Evolutionary conservation across 2,797 vertebrate species (phyloP).

Genomic region (Brachyalestes nurse): DNA sequence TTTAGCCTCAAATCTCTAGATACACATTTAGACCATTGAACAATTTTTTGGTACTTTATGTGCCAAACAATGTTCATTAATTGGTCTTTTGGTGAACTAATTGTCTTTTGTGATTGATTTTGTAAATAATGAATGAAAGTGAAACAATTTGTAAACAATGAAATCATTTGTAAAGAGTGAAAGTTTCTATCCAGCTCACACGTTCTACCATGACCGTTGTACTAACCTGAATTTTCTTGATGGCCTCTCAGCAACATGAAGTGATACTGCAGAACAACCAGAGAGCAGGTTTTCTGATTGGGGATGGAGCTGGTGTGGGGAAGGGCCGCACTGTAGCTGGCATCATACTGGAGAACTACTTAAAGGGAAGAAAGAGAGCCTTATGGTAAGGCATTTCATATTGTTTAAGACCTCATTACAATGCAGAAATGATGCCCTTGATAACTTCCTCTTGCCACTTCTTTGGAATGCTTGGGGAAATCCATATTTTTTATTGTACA

Average conservation of each 20-base stretch:
- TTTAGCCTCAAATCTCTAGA: background rate
- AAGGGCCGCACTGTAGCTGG: slow-evolving; percentile 96
- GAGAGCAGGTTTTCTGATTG: slow-evolving; percentile 94
- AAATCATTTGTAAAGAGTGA: background rate
- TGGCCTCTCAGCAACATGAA: slow-evolving; percentile 89
- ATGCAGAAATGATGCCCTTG: background rate
- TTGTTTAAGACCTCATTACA: background rate
- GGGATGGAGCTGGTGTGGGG: slow-evolving; percentile 94
- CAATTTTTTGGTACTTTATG: no score
- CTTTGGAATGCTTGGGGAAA: no score
- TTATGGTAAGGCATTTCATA: slow-evolving; percentile 84
- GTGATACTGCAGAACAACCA: slow-evolving; percentile 92
- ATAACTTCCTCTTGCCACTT: background rate
- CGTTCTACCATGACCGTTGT: slow-evolving; percentile 2
- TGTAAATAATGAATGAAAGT: no score
- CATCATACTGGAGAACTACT: slow-evolving; percentile 93
- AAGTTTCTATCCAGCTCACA: background rate
- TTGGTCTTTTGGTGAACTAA: background rate
- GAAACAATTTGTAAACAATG: no score
- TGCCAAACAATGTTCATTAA: no score
- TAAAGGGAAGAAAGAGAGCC: slow-evolving; percentile 92
- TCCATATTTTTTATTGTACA: background rate
- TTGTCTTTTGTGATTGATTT: no score
- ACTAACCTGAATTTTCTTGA: background rate
- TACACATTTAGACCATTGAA: no score